phyloP scores from a whole-genome alignment of 2,888 invertebrate genomes.

The Polietes domitor region DNA sequence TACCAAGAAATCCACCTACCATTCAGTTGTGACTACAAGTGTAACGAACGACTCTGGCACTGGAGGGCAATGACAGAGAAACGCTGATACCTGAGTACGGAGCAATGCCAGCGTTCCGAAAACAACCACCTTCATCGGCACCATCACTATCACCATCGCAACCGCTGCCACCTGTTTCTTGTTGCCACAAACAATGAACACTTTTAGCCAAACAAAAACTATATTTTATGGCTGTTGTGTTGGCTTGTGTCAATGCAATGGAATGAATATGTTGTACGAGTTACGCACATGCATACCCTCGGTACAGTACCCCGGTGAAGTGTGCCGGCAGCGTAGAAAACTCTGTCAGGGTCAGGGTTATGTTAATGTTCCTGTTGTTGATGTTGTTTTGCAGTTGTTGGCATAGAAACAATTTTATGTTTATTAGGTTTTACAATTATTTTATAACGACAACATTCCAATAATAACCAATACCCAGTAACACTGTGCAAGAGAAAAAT shows the following conservation, averaged over 20 bases:
- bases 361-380: neutral
- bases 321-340: neutral
- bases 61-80: conserved; percentile 3
- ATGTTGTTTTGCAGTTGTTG: neutral
- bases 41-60: neutral
- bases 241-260: neutral
- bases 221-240: neutral
- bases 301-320: neutral
- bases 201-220: neutral
- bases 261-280: too few species aligned
- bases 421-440: too few species aligned
- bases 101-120: neutral
- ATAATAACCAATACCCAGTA: too few species aligned
- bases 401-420: too few species aligned
- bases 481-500: too few species aligned
- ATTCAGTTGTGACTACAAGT: neutral
- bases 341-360: conserved; percentile 10
- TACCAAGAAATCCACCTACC: neutral
- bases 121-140: neutral
- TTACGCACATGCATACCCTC: too few species aligned
- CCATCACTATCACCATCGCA: neutral
- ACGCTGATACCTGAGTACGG: neutral
- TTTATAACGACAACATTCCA: too few species aligned
- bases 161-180: neutral
- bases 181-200: neutral